Base-by-base conservation (phyloP, 2,113 vertebrate genomes). In the Macrotis lagotis region DNA sequence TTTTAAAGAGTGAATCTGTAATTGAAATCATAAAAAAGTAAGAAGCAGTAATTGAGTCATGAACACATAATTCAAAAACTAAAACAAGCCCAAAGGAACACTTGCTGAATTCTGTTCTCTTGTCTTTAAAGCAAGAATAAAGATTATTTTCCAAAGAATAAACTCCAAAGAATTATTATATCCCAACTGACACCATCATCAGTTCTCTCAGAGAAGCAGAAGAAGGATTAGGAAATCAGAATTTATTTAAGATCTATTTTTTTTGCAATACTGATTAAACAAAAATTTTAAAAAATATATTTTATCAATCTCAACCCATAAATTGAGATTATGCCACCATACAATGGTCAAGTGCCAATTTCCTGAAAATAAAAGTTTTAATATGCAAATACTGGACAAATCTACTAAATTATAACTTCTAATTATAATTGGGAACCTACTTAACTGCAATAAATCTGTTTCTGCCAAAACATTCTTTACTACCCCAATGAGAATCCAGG, bases 1-100 rank as follows among this genome's bases (percentile, higher is more conserved):
- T 88, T 95, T 95, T 95, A 91, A 55, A 95, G 0, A 90, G n/a
- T 91, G 48, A 25, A 11, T 89, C 88, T 95, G 74, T 96, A 74
- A 95, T 66, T 95, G 24, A 94, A 97, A 95, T 49, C 48, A 92
- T 31, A 91, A 37, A 37, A 94, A 24, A 95, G 51, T 95, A 93
- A 93, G 44, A 95, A 94, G 52, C 88, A 95, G 91, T 31, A 93
- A 95, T 92, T 91, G 93, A 95, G 89, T 1, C 31, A 37, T 89
- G 7, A 94, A 55, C n/a, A 52, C 93, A 92, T 92, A 55, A 88
- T 74, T 91, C 88, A 92, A 93, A 94, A 53, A 92, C 91, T 91
- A 59, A 93, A 95, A 11, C 50, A 52, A 44, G 89, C 49, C 52
- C 49, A 10, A 93, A 94, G 48, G 44, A 95, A 95, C 52, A 51